These are phyloP conservation scores for Ethmia dodecea DNA, from an alignment of 2,888 invertebrate species.

Conservation along the genomic window DNA sequence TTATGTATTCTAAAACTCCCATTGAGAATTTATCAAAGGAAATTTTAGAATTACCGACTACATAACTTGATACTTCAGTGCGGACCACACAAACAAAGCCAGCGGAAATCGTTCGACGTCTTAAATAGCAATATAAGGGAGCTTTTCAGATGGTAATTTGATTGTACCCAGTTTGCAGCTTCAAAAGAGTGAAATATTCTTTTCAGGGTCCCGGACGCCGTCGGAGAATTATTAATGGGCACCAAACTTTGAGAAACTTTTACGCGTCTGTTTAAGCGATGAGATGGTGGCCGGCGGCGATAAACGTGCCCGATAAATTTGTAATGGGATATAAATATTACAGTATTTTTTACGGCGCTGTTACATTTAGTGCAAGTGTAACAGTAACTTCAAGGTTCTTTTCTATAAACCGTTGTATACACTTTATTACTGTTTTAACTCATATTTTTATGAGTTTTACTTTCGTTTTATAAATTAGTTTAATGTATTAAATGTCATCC, in stretches of 20 bases:
- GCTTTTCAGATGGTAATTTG: constrained; percentile 70
- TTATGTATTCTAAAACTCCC: too few relatives aligned
- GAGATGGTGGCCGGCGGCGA: constrained; percentile 2
- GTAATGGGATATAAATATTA: constrained; percentile 11
- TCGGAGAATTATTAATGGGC: constrained; percentile 64
- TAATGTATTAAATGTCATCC: too few relatives aligned
- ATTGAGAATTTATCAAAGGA: too few relatives aligned
- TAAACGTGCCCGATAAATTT: constrained; percentile 11
- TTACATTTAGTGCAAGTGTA: constrained; percentile 4
- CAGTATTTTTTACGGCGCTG: constrained; percentile 9
- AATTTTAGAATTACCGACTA: too few relatives aligned
- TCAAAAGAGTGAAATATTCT: constrained; percentile 71
- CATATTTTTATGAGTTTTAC: too few relatives aligned
- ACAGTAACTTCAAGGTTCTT: neutral
- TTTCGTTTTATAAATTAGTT: too few relatives aligned
- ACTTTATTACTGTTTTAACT: too few relatives aligned
- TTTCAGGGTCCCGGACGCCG: constrained; percentile 53
- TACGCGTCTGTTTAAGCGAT: constrained; percentile 26
- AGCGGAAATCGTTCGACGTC: constrained; percentile 48
- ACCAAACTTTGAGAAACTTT: constrained; percentile 49
- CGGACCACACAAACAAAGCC: constrained; percentile 34
- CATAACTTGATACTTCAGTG: too few relatives aligned
- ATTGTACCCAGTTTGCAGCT: constrained; percentile 64
- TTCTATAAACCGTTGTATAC: too few relatives aligned
- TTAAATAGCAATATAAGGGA: constrained; percentile 52